Percentiles rank a stretch among this genome's conserved stretches.
phyloP scores from a whole-genome alignment of 2,888 invertebrate species.

The Phyllotreta cruciferae region DNA sequence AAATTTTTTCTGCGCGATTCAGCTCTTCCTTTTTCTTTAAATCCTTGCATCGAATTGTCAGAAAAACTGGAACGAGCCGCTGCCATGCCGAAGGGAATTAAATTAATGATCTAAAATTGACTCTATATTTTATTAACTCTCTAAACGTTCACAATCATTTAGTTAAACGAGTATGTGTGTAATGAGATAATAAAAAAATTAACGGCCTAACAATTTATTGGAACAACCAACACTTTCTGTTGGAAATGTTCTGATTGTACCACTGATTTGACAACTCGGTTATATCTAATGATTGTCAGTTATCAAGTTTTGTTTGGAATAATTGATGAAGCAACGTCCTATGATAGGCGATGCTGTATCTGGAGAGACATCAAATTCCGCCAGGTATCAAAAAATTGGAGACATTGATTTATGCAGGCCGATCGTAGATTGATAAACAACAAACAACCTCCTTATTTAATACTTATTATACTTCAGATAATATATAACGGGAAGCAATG shows the following conservation, averaged over 20 bases:
- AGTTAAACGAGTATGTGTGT: too few species aligned
- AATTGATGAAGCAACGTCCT: neutral
- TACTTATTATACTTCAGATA: constrained; percentile 28
- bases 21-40: constrained; percentile 19
- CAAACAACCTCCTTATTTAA: constrained; percentile 19
- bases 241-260: too few species aligned
- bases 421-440: constrained; percentile 33
- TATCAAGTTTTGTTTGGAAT: neutral
- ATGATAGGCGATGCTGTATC: constrained; percentile 25
- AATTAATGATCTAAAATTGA: constrained; percentile 5
- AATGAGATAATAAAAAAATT: too few species aligned
- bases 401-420: constrained; percentile 39
- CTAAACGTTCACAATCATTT: too few species aligned
- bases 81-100: neutral
- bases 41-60: neutral
- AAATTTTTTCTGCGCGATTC: constrained; percentile 10
- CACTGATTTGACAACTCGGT: too few species aligned
- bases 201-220: too few species aligned
- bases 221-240: too few species aligned
- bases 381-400: constrained; percentile 36
- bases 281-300: too few species aligned
- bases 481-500: constrained; percentile 23
- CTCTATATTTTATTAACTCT: too few species aligned
- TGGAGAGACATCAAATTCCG: constrained; percentile 39
- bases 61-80: neutral